phyloP scores from a whole-genome alignment of 2,888 invertebrate species.

The Himalopsyche anomala region DNA sequence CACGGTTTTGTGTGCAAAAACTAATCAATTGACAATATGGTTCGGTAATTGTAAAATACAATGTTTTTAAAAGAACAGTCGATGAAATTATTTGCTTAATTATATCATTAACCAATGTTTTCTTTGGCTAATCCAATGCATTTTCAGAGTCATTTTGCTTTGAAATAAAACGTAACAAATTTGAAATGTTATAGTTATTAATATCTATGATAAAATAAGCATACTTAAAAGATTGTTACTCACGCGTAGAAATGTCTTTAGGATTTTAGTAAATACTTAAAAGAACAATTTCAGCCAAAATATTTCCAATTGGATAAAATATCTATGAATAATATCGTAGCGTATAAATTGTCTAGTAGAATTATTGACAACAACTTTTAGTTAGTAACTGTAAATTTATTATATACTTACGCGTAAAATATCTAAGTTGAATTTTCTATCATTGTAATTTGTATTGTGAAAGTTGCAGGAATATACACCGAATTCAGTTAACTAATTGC shows the following conservation, averaged over 20 bases:
- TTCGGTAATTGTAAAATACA: too few relatives aligned
- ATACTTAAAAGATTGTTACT: slow-evolving; percentile 31
- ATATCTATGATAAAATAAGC: slow-evolving; percentile 37
- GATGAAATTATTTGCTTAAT: too few relatives aligned
- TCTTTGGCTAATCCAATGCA: too few relatives aligned
- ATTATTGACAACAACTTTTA: slow-evolving; percentile 50
- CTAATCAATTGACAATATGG: too few relatives aligned
- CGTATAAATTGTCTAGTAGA: slow-evolving; percentile 64
- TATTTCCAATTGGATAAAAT: slow-evolving; percentile 49
- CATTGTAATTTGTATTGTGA: slow-evolving; percentile 66
- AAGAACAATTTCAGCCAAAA: slow-evolving; percentile 36
- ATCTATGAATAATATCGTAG: slow-evolving; percentile 54
- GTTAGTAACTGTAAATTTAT: slow-evolving; percentile 66
- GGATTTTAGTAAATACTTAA: slow-evolving; percentile 34
- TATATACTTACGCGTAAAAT: slow-evolving; percentile 66
- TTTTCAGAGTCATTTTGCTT: too few relatives aligned
- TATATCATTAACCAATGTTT: too few relatives aligned
- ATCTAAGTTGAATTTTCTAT: slow-evolving; percentile 66
- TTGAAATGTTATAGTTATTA: slow-evolving; percentile 8
- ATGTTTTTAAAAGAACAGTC: too few relatives aligned
- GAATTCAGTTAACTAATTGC: slow-evolving; percentile 60
- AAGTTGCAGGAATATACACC: slow-evolving; percentile 65
- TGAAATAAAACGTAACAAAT: neutral
- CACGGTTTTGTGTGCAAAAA: too few relatives aligned
- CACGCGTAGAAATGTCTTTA: slow-evolving; percentile 35